A percentile compares a stretch with the other conserved stretches of the same genome.
Evolutionary conservation across 2,888 invertebrate genomes (phyloP).

Genomic region (Ochlodes sylvanus): DNA sequence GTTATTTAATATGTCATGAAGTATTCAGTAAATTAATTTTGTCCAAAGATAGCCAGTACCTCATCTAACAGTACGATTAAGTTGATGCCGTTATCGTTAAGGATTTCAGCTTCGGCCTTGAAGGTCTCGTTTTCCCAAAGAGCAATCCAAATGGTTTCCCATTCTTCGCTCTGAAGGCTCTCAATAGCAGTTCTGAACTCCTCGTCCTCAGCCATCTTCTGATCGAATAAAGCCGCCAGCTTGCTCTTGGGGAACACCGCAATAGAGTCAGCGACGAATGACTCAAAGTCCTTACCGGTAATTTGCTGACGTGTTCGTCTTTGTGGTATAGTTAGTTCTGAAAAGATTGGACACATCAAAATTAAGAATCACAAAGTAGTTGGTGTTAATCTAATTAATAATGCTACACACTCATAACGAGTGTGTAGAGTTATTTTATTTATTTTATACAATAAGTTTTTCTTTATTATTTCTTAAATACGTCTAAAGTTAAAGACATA

Average conservation of each 20-base stretch:
- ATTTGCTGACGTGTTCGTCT: conserved; percentile 51
- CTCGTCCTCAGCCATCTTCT: conserved; percentile 65
- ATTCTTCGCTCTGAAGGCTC: conserved; percentile 65
- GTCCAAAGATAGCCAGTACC: conserved; percentile 65
- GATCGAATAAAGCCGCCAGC: conserved; percentile 61
- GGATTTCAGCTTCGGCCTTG: conserved; percentile 55
- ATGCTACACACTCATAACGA: no score
- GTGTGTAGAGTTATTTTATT: no score
- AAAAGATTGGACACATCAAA: not conserved
- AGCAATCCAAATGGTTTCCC: conserved; percentile 55
- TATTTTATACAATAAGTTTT: no score
- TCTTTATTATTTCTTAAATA: no score
- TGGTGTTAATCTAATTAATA: no score
- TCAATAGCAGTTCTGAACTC: conserved; percentile 64
- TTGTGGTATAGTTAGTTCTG: conserved; percentile 25
- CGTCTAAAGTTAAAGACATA: no score
- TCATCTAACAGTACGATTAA: conserved; percentile 53
- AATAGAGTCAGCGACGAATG: conserved; percentile 60
- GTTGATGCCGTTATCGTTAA: conserved; percentile 63
- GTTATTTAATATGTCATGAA: no score
- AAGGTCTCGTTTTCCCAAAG: conserved; percentile 64
- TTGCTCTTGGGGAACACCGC: conserved; percentile 60
- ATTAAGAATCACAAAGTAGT: no score
- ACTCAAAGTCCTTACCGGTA: conserved; percentile 57
- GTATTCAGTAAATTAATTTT: conserved; percentile 47